Evolutionary conservation across 2,888 invertebrate genomes (phyloP), one percentile per base, ranked within the genome.

Genomic region (Phymatocera aterrima): DNA sequence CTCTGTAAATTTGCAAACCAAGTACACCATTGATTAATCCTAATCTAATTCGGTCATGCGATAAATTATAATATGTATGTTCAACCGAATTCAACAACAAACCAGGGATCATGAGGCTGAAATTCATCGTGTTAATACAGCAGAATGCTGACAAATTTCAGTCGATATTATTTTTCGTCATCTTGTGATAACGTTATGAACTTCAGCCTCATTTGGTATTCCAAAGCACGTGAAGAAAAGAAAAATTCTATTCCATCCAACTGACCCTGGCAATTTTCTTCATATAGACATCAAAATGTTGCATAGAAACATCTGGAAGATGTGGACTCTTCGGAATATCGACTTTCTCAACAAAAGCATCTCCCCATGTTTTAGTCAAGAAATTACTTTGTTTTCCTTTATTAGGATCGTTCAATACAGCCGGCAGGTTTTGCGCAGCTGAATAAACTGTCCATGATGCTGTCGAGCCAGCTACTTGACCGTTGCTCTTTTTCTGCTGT

Each of bases 301-400:
- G 93, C 88, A 94, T 93, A 18, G 94, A 94, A 79, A 99, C 95
- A 85, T 97, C 95, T 54, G 97, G 97, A 83, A 98, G 91, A 89
- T 96, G 95, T 0, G 95, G 94, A 85, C 96, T 96, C 83, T 95
- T 94, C 51, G 94, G 93, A 84, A 98, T 94, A 64, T 94, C 93
- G 34, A 93, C 92, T 85, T 96, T 95, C 81, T 98, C 98, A 24
- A 97, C 94, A 91, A 99, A 99, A 79, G 94, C 93, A 86, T 98
- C 98, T 61, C 99, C 99, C 99, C 99, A 99, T 81, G 98, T 98
- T 90, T 97, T 97, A 0, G 98, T 98, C 88, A 99, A 98, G 88
- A 99, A 97, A 90, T 98, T 95, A 82, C 93, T 94, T 90, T 97
- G 96, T 91, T 98, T 99, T 83, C 98, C 96, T 87, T 95, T 95